Conservation (phyloP, 2,797 vertebrate genomes). For the Aphelocoma californica region DNA sequence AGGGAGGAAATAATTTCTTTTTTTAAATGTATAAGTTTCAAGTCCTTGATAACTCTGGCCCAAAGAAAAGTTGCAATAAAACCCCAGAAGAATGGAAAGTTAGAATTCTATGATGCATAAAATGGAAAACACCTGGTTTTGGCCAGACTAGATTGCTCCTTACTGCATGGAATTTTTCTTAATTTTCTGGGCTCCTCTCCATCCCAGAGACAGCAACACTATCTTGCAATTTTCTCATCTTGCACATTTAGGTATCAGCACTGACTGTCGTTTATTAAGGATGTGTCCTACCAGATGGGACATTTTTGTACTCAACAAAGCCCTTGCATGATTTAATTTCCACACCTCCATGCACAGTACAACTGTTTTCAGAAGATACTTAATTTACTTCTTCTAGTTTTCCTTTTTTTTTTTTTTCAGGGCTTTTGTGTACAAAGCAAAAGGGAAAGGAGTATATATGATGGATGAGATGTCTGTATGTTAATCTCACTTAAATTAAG, state of each 20-base stretch:
- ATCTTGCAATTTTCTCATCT: neutral
- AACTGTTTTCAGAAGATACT: constrained; percentile 56
- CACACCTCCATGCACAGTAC: neutral
- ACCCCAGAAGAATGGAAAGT: neutral
- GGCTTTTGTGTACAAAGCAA: constrained; percentile 54
- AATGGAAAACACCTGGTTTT: neutral
- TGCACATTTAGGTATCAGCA: neutral
- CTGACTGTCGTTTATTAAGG: neutral
- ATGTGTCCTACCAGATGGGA: neutral
- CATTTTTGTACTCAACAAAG: neutral
- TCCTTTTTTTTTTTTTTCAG: neutral
- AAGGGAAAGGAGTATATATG: constrained; percentile 39
- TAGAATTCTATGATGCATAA: neutral
- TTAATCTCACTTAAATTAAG: constrained; percentile 80
- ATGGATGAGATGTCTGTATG: constrained; percentile 45
- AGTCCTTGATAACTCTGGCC: neutral
- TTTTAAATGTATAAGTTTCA: neutral
- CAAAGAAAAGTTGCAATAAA: neutral
- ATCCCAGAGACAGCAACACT: neutral
- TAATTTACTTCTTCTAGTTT: constrained; percentile 55
- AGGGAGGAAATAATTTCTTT: neutral
- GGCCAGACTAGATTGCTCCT: neutral
- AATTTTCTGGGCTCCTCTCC: neutral
- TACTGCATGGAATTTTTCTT: neutral
- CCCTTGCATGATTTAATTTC: neutral